Evolutionary conservation across 2,888 invertebrate genomes (phyloP).

Genomic region (Drosophila mercatorum): DNA sequence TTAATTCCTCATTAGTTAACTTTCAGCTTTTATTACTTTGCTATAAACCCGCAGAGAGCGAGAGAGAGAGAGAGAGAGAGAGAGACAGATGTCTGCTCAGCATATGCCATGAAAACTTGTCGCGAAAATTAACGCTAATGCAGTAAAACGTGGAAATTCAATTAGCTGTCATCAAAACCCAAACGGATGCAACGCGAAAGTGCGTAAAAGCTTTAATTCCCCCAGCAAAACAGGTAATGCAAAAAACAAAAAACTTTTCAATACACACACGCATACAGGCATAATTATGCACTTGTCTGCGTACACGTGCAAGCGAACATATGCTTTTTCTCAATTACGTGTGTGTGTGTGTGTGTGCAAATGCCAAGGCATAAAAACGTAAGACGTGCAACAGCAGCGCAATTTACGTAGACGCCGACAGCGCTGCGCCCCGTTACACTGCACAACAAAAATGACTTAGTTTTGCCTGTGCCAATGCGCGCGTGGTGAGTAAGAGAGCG

Average conservation of each 20-base stretch:
- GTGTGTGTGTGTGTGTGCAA: conserved; percentile 19
- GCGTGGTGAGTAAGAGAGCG: conserved; percentile 47
- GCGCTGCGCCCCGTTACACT: conserved; percentile 11
- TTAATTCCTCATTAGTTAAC: neutral
- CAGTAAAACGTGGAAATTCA: conserved; percentile 9
- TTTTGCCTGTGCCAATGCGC: conserved; percentile 9
- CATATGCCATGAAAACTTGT: conserved; percentile 20
- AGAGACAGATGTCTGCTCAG: neutral
- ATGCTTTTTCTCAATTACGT: conserved; percentile 6
- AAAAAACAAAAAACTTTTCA: conserved; percentile 1
- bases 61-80: neutral
- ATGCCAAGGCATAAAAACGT: conserved; percentile 60
- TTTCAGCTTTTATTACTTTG: neutral
- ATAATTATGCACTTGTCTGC: conserved; percentile 11
- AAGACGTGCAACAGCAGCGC: conserved; percentile 49
- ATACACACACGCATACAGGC: conserved; percentile 2
- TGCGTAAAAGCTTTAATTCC: conserved; percentile 21
- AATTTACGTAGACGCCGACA: conserved; percentile 36
- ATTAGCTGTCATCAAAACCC: conserved; percentile 12
- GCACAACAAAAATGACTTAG: conserved; percentile 39
- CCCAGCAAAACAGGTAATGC: conserved; percentile 11
- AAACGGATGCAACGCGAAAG: conserved; percentile 10
- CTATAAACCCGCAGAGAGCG: neutral
- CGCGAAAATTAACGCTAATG: conserved; percentile 2
- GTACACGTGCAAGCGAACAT: neutral